Evolutionary conservation across 2,888 invertebrate species (phyloP).

Genomic region (Helleia helle): DNA sequence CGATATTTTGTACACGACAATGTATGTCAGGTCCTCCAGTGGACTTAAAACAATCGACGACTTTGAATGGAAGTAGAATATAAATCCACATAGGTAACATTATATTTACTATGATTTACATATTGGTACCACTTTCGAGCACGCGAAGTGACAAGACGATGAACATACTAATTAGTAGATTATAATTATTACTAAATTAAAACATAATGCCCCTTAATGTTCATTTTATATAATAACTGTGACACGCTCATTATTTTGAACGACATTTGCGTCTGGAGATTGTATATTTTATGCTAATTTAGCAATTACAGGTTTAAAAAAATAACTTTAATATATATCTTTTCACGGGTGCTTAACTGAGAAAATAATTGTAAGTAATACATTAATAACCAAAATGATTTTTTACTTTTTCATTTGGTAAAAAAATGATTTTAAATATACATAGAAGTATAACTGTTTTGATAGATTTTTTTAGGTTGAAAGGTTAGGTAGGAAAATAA

Average conservation of each 20-base stretch:
- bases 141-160: not conserved
- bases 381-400: not conserved
- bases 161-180: not conserved
- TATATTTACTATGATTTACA: no score
- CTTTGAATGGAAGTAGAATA: no score
- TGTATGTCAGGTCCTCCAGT: no score
- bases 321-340: not conserved
- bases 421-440: no score
- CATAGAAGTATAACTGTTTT: no score
- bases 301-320: not conserved
- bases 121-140: no score
- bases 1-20: no score
- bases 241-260: not conserved
- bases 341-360: no score
- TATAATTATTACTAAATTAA: conserved; percentile 1
- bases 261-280: conserved; percentile 1
- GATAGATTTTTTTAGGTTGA: no score
- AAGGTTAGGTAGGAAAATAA: no score
- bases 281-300: conserved; percentile 6
- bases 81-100: no score
- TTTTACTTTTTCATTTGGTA: not conserved
- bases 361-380: not conserved
- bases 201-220: not conserved
- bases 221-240: conserved; percentile 5
- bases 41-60: no score